Percentiles rank a stretch among this genome's conserved stretches.
These are phyloP conservation scores for Platysteira castanea DNA, from an alignment of 2,113 vertebrate genomes.

Conservation along the genomic window DNA sequence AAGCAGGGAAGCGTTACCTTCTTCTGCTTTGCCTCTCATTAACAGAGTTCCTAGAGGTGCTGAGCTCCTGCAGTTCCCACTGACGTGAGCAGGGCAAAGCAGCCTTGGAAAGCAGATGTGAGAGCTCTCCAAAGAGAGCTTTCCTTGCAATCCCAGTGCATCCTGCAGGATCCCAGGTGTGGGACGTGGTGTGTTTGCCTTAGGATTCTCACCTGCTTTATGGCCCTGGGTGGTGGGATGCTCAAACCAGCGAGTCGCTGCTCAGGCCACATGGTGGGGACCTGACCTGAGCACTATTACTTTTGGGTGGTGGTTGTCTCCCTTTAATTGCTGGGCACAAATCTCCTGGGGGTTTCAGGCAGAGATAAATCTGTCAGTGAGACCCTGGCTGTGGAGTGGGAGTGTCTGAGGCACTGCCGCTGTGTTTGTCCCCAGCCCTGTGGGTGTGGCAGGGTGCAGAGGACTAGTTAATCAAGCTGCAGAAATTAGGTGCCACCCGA, in stretches of 20 bases:
- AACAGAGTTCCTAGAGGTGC: neutral
- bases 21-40: neutral
- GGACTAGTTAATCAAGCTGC: constrained; percentile 19
- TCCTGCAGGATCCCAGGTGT: neutral
- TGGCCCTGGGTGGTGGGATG: neutral
- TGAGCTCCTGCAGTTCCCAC: neutral
- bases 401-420: neutral
- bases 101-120: neutral
- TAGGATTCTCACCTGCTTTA: neutral
- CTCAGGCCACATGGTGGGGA: neutral
- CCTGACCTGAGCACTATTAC: neutral
- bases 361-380: neutral
- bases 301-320: neutral
- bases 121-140: neutral
- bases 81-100: neutral
- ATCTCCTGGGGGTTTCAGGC: neutral
- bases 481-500: neutral
- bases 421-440: neutral
- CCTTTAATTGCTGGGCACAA: neutral
- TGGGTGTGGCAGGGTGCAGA: neutral
- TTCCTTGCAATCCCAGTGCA: neutral
- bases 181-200: accelerated
- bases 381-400: neutral
- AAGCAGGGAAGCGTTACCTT: neutral
- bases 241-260: neutral